Base-by-base conservation (phyloP, 2,797 vertebrate genomes). In the Pteropus rufus region DNA sequence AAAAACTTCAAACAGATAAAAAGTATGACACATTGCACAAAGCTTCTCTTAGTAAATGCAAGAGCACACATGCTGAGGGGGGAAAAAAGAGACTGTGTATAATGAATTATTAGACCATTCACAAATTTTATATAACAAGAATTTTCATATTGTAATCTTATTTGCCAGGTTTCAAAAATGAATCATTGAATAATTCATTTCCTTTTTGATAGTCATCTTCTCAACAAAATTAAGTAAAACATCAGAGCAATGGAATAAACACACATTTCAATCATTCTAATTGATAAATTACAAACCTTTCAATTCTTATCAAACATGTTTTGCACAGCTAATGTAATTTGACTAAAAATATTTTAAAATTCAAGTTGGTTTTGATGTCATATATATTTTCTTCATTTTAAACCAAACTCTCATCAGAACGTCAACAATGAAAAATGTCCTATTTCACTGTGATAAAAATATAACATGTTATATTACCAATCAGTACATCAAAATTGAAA, bases 21-120 rank as follows among this genome's bases (percentile, higher is more conserved):
- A 97, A 97, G 96, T 97, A 98, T 81, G 96, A 98, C 97, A 98
- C 96, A 98, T 12, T 90, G 98, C 97, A 98, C 91, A 97, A 98
- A 97, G 98, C 95, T 89, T 93, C 96, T 98, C 98, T 98, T 98
- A 98, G 98, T 98, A 98, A 98, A 98, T 97, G 98, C 97, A 97
- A 97, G 98, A 98, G 98, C 98, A 97, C 95, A 97, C 99, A 99
- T 99, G 99, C 99, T 96, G 97, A 97, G 97, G 92, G 94, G 90
- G 72, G 91, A 16, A 8, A 8, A 54, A 49, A 97, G 97, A 98
- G 79, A 79, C 60, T 11, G 56, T 7, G 92, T 96, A 97, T 86
- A 73, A 95, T 72, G 95, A 97, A 97, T 97, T 96, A 98, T 97
- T 92, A 98, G 97, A 98, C 81, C 91, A 93, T 98, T 98, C 98